A percentile compares a stretch with the other conserved stretches of the same genome.
Evolutionary conservation across 1,140 invertebrate genomes (phyloP).

Genomic region (Cataglyphis hispanica): DNA sequence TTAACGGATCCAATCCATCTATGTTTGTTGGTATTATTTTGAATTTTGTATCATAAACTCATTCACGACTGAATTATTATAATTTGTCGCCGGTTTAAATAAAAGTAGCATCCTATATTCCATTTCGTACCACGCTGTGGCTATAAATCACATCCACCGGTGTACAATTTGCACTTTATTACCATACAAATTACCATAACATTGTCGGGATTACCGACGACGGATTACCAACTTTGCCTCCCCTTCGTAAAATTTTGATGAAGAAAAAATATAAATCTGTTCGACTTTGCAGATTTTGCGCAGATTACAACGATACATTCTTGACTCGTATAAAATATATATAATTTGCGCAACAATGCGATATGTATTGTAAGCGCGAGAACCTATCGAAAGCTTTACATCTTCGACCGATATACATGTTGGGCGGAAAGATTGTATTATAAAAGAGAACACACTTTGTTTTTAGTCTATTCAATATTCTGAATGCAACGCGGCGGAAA

Average conservation of each 20-base stretch:
- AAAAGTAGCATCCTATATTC: conserved; percentile 59
- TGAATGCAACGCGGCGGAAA: conserved; percentile 26
- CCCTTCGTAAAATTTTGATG: conserved; percentile 5
- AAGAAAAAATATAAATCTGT: background rate
- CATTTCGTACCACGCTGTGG: conserved; percentile 31
- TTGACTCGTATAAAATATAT: background rate
- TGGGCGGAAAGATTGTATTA: conserved; percentile 16
- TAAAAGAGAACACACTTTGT: conserved; percentile 14
- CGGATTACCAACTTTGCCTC: too few species aligned
- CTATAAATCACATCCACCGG: conserved; percentile 54
- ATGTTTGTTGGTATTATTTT: conserved; percentile 33
- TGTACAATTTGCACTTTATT: conserved; percentile 60
- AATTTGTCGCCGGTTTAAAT: conserved; percentile 54
- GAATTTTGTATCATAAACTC: conserved; percentile 23
- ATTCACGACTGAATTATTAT: conserved; percentile 48
- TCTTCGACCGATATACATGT: background rate
- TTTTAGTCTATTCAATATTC: conserved; percentile 52
- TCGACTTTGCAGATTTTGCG: background rate
- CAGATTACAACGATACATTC: background rate
- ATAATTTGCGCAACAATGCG: conserved; percentile 21
- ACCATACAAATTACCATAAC: conserved; percentile 61
- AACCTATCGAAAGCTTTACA: conserved; percentile 11
- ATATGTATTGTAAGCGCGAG: background rate
- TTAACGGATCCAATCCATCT: conserved; percentile 10
- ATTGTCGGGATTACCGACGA: background rate